phyloP scores from a whole-genome alignment of 2,797 vertebrate genomes.

The Craterocephalus amniculus region DNA sequence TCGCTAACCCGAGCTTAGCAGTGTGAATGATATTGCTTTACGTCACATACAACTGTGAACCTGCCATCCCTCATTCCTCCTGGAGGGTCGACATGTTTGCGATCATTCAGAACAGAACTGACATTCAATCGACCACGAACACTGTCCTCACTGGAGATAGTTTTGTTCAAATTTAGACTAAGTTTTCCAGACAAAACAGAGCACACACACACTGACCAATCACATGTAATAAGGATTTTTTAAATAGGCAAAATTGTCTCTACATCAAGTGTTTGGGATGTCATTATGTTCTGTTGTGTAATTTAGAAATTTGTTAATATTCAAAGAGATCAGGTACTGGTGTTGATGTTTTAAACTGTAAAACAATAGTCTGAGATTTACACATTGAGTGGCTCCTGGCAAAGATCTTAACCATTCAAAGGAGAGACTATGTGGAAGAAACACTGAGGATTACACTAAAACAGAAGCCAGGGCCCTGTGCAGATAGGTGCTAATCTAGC shows the following conservation, averaged over 20 bases:
- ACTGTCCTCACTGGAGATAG: not conserved
- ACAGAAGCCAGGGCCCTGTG: constrained; percentile 74
- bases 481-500: constrained; percentile 81
- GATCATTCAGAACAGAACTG: constrained; percentile 41
- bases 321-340: constrained; percentile 39
- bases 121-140: not conserved
- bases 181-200: constrained; percentile 13
- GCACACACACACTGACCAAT: constrained; percentile 4
- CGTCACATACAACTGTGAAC: constrained; percentile 40
- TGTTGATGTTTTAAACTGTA: constrained; percentile 51
- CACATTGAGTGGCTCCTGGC: constrained; percentile 59
- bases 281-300: constrained; percentile 33
- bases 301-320: constrained; percentile 52
- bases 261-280: constrained; percentile 15
- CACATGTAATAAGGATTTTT: constrained; percentile 16
- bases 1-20: constrained; percentile 66
- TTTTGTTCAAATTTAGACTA: not conserved
- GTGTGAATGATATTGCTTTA: constrained; percentile 50
- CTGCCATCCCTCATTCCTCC: constrained; percentile 51
- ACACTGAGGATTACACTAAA: constrained; percentile 61
- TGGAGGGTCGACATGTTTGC: constrained; percentile 27
- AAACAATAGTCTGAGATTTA: constrained; percentile 63
- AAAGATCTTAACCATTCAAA: constrained; percentile 51
- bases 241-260: constrained; percentile 21
- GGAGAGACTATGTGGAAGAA: constrained; percentile 15